Evolutionary conservation across 2,888 invertebrate species (phyloP).

Genomic region (Amphiduros pacificus): DNA sequence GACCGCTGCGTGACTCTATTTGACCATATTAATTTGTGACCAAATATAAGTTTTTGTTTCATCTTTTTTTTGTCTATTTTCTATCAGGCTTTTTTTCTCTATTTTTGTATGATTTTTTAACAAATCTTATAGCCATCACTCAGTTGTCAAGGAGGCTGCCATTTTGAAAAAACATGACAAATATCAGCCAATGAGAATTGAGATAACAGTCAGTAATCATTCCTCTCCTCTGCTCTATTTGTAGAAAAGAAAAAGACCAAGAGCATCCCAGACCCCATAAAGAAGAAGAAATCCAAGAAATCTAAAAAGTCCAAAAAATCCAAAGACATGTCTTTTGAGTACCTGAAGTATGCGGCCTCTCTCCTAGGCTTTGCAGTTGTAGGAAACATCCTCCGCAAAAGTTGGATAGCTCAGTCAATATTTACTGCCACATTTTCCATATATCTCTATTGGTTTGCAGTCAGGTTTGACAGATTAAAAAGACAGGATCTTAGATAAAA

Average conservation of each 20-base stretch:
- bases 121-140: no score
- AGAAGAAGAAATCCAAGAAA: not conserved
- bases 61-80: no score
- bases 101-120: no score
- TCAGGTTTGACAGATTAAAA: slow-evolving; percentile 7
- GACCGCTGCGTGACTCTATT: no score
- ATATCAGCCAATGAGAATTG: no score
- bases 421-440: slow-evolving; percentile 19
- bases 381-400: slow-evolving; percentile 8
- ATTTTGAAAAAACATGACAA: no score
- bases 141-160: no score
- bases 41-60: no score
- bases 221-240: no score
- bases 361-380: slow-evolving; percentile 14
- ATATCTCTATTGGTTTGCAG: slow-evolving; percentile 20
- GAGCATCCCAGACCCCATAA: not conserved
- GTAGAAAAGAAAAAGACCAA: not conserved
- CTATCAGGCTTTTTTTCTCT: no score
- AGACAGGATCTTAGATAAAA: not conserved
- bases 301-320: slow-evolving; percentile 1
- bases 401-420: slow-evolving; percentile 16
- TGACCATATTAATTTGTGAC: no score
- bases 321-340: slow-evolving; percentile 10
- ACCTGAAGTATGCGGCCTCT: slow-evolving; percentile 12
- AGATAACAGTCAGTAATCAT: no score